A percentile compares a stretch with the other conserved stretches of the same genome.
Evolutionary conservation across 1,140 invertebrate genomes (phyloP).

Genomic region (Frieseomelitta varia): DNA sequence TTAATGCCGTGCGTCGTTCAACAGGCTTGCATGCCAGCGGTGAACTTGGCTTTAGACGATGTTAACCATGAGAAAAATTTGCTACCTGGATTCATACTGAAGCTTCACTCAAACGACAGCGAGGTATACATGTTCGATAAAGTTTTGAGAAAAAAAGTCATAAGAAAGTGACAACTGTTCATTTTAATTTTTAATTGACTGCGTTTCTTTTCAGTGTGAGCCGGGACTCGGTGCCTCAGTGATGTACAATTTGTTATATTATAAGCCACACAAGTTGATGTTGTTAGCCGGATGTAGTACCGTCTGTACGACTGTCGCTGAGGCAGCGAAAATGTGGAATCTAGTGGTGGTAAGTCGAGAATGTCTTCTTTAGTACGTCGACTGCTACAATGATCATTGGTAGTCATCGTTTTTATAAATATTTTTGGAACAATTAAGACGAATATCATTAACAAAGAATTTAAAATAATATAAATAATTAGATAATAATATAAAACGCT

Average conservation of each 20-base stretch:
- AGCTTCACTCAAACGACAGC: conserved; percentile 97
- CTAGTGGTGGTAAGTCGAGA: conserved; percentile 94
- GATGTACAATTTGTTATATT: conserved; percentile 99
- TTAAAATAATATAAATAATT: too few species aligned
- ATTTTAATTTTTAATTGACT: conserved; percentile 11
- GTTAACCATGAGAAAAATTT: conserved; percentile 95
- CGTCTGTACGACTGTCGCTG: conserved; percentile 99
- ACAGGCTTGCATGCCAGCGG: conserved; percentile 95
- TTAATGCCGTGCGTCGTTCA: background rate
- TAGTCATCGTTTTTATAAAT: too few species aligned
- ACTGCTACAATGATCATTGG: too few species aligned
- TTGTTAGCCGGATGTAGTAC: conserved; percentile 98
- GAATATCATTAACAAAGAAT: too few species aligned
- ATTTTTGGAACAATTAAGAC: too few species aligned
- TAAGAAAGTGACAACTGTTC: background rate
- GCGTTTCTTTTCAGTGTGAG: conserved; percentile 92
- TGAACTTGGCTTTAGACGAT: conserved; percentile 96
- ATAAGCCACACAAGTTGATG: conserved; percentile 97
- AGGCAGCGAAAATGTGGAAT: conserved; percentile 99
- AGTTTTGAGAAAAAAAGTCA: background rate
- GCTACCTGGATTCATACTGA: conserved; percentile 94
- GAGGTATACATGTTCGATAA: conserved; percentile 86
- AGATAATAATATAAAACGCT: too few species aligned
- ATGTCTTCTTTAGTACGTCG: too few species aligned
- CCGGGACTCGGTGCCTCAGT: conserved; percentile 98